Percentiles rank a stretch among this genome's conserved stretches.
Conservation (phyloP, 2,113 vertebrate genomes). For the Corydoras maculifer region DNA sequence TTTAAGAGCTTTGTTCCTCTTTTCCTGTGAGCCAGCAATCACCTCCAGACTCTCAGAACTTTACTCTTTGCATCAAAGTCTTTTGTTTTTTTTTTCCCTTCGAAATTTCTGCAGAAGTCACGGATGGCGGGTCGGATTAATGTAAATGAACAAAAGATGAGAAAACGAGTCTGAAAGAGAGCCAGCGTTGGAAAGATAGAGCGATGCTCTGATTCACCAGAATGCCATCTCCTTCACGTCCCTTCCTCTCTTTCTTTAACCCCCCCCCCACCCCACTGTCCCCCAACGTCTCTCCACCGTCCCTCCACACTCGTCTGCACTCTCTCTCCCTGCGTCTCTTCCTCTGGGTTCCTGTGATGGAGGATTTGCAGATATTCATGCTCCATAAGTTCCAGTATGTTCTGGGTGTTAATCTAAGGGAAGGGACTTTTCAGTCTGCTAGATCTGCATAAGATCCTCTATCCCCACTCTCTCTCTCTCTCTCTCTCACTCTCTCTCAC, state of each 20-base stretch:
- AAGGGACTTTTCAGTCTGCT: conserved; percentile 44
- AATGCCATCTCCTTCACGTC: conserved; percentile 52
- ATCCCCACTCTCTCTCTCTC: not conserved
- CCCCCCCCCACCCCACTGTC: conserved; percentile 12
- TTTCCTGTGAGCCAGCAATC: not conserved
- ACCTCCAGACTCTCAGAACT: conserved; percentile 11
- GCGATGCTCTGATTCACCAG: conserved; percentile 66
- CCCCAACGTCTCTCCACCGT: conserved; percentile 22
- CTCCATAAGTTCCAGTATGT: conserved; percentile 61
- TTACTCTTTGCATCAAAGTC: conserved; percentile 15
- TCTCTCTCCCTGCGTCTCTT: not conserved
- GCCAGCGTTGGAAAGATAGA: conserved; percentile 26
- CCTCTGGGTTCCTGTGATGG: conserved; percentile 56
- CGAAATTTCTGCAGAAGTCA: conserved; percentile 48
- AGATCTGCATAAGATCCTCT: conserved; percentile 46
- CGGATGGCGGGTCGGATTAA: conserved; percentile 60
- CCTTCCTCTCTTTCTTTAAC: conserved; percentile 12
- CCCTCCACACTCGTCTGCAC: conserved; percentile 41
- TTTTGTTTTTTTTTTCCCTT: conserved; percentile 44
- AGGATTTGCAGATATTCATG: conserved; percentile 66
- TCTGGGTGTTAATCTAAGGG: conserved; percentile 66
- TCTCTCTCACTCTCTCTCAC: conserved; percentile 7
- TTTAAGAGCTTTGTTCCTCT: too few relatives aligned
- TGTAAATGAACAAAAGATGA: conserved; percentile 61
- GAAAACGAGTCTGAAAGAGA: conserved; percentile 53